Evolutionary conservation across 2,113 vertebrate genomes (phyloP), one percentile per base, ranked within the genome.

Genomic region (Leucoraja erinaceus): DNA sequence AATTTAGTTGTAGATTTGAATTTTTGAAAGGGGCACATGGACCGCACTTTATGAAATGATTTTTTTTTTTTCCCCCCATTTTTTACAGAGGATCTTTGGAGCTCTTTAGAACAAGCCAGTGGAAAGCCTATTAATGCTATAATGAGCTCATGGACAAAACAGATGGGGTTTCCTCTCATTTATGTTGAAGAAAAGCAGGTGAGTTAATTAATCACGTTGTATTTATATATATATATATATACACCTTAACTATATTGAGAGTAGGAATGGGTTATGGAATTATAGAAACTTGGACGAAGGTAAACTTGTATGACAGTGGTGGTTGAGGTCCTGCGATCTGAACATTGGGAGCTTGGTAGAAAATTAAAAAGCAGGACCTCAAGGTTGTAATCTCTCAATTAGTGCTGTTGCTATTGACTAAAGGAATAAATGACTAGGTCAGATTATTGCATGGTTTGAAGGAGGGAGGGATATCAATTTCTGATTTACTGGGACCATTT

Each of bases 71-170:
- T n/a, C n/a, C n/a, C n/a, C 94, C 93, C 94, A 93, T 94, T 54
- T 94, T 63, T 94, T 68, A 18, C 96, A 99, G 99, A 99, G 97
- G 98, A 99, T 94, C 96, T 99, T 28, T 99, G 99, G 98, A 97
- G 98, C 94, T 98, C 98, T 96, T 97, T 99, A 96, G 98, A 99
- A 95, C 95, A 98, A 94, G 97, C 98, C 59, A 99, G 99, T 88
- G 98, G 98, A 93, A 99, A 99, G 94, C 98, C 99, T 93, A 98
- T 99, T 72, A 98, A 97, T 94, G 97, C 96, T 10, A 98, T 99
- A 93, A 99, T 99, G 99, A 97, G 96, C 93, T 98, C 98, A 1
- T 99, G 99, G 99, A 99, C 98, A 96, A 99, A 99, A 95, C 99
- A 99, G 93, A 99, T 99, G 98, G 98, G 98, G 61, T 99, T 99